Conservation (phyloP, 2,888 invertebrate genomes). For the Drosophila mimetica region DNA sequence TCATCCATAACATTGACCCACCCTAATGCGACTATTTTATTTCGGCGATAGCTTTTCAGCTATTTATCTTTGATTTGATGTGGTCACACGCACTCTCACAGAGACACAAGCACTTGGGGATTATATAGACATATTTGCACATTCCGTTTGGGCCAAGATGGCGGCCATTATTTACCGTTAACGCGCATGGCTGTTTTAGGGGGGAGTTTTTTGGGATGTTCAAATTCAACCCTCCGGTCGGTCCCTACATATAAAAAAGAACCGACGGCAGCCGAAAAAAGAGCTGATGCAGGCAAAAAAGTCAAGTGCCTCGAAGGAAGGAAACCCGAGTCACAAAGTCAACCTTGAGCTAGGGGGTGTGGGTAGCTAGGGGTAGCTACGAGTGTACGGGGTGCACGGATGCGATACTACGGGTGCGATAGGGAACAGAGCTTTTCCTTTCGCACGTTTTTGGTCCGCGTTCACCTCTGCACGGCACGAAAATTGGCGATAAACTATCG, state of each 20-base stretch:
- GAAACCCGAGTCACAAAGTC: slow-evolving; percentile 7
- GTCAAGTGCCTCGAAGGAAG: slow-evolving; percentile 8
- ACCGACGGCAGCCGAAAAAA: slow-evolving; percentile 27
- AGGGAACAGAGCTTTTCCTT: slow-evolving; percentile 37
- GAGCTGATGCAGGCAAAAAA: slow-evolving; percentile 26
- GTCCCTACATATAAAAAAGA: slow-evolving; percentile 4
- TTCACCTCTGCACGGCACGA: slow-evolving; percentile 85
- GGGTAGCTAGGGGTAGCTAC: slow-evolving; percentile 6
- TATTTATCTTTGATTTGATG: slow-evolving; percentile 71
- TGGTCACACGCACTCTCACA: slow-evolving; percentile 45
- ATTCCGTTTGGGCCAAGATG: slow-evolving; percentile 64
- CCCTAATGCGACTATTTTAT: slow-evolving; percentile 18
- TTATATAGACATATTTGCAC: slow-evolving; percentile 39
- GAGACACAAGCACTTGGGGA: slow-evolving; percentile 44
- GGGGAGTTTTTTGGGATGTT: slow-evolving; percentile 12
- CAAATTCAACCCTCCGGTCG: slow-evolving; percentile 13
- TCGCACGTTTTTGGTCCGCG: slow-evolving; percentile 82
- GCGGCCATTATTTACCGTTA: slow-evolving; percentile 81
- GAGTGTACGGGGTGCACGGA: slow-evolving; percentile 11
- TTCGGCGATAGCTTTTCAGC: slow-evolving; percentile 39
- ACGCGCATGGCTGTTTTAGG: slow-evolving; percentile 71
- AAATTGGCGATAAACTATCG: slow-evolving; percentile 85
- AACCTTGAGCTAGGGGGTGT: slow-evolving; percentile 18
- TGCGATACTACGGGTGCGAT: slow-evolving; percentile 7
- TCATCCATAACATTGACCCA: slow-evolving; percentile 22